These are phyloP conservation scores for Cancer borealis DNA, from an alignment of 2,888 invertebrate genomes.

Conservation along the genomic window DNA sequence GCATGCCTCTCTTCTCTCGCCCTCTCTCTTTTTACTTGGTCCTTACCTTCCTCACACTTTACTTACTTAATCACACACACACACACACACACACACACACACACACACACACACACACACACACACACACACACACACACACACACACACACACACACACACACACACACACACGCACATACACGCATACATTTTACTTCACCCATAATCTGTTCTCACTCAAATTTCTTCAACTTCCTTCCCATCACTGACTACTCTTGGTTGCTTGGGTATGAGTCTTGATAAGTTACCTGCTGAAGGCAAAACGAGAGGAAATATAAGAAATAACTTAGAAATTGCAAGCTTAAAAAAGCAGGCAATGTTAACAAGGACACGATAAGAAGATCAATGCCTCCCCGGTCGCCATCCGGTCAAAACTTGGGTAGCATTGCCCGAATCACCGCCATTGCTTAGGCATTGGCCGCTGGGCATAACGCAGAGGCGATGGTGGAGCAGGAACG, in stretches of 20 bases:
- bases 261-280: neutral
- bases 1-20: constrained; percentile 20
- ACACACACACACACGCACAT: too few species aligned
- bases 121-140: too few species aligned
- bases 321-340: neutral
- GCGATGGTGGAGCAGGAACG: neutral
- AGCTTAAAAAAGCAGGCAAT: neutral
- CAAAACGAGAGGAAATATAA: neutral
- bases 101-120: too few species aligned
- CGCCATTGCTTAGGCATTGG: neutral
- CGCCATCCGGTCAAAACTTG: neutral
- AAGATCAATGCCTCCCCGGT: neutral
- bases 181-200: neutral
- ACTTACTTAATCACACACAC: neutral
- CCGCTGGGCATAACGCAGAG: neutral
- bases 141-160: too few species aligned
- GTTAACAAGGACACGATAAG: neutral
- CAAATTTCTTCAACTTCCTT: neutral
- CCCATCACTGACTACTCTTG: neutral
- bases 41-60: constrained; percentile 20
- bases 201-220: neutral
- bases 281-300: neutral
- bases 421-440: neutral
- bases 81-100: too few species aligned
- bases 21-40: neutral